These are phyloP conservation scores for Ochropacha duplaris DNA, from an alignment of 2,888 invertebrate species.

Conservation along the genomic window DNA sequence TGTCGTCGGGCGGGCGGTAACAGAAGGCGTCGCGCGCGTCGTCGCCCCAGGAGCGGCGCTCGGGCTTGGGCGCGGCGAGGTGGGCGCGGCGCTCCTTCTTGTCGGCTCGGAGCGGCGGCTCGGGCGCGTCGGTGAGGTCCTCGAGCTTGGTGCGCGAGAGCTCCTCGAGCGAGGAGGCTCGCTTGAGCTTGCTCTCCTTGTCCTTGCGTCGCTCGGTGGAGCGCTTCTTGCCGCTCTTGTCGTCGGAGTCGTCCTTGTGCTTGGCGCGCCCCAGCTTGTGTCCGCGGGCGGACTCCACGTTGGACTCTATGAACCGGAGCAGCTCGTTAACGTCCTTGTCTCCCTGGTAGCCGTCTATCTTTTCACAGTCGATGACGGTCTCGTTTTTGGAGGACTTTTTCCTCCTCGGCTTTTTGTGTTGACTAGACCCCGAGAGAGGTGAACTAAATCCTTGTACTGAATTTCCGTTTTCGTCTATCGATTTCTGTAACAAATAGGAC, in stretches of 20 bases:
- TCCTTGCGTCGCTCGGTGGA: conserved; percentile 75
- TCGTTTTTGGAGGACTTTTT: conserved; percentile 85
- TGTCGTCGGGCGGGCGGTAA: conserved; percentile 25
- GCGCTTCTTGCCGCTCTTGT: conserved; percentile 76
- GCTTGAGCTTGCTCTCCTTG: conserved; percentile 79
- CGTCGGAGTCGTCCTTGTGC: conserved; percentile 70
- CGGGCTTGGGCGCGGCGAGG: conserved; percentile 59
- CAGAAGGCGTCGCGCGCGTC: conserved; percentile 77
- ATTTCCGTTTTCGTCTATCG: conserved; percentile 92
- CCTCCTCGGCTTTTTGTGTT: conserved; percentile 81
- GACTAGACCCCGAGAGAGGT: conserved; percentile 72
- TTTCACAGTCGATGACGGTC: conserved; percentile 82
- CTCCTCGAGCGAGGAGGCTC: conserved; percentile 91
- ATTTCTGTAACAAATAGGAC: conserved; percentile 81
- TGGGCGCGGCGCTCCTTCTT: conserved; percentile 37
- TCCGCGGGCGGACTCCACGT: conserved; percentile 63
- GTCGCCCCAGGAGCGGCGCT: conserved; percentile 87
- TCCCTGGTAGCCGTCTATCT: conserved; percentile 90
- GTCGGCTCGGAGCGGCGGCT: conserved; percentile 65
- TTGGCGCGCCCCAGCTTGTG: conserved; percentile 62
- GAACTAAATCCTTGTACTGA: conserved; percentile 84
- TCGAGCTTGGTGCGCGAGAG: conserved; percentile 89
- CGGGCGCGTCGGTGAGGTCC: conserved; percentile 85
- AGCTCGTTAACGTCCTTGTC: conserved; percentile 90
- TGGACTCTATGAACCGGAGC: conserved; percentile 90